These are phyloP conservation scores for Cerastis leucographa DNA, from an alignment of 2,888 invertebrate genomes.

Conservation along the genomic window DNA sequence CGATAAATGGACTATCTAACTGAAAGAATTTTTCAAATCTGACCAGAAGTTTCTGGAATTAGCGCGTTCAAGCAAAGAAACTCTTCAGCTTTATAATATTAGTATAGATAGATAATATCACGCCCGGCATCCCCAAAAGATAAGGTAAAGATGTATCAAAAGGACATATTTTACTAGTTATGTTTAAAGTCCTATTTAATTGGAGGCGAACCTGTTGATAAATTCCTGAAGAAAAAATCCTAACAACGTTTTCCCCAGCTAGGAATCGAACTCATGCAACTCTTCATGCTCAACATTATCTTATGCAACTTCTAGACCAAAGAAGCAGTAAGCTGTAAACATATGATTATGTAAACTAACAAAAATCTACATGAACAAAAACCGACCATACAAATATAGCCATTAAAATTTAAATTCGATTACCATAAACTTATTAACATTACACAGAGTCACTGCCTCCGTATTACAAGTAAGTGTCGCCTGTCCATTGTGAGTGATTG, in stretches of 20 bases:
- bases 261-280: neutral
- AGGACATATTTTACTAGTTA: neutral
- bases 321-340: neutral
- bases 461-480: conserved; percentile 69
- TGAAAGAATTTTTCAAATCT: too few relatives aligned
- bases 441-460: conserved; percentile 69
- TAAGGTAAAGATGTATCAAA: neutral
- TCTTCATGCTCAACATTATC: neutral
- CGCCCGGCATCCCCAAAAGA: neutral
- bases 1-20: too few relatives aligned
- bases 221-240: neutral
- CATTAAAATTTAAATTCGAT: conserved; percentile 62
- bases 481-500: conserved; percentile 71
- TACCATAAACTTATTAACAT: conserved; percentile 64
- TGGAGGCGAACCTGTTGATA: neutral
- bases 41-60: too few relatives aligned
- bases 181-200: neutral
- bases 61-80: too few relatives aligned
- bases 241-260: neutral
- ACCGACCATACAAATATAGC: conserved; percentile 43
- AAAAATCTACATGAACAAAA: conserved; percentile 45
- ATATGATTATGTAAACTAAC: conserved; percentile 25
- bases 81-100: too few relatives aligned
- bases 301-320: neutral
- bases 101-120: too few relatives aligned